Percentiles rank a stretch among this genome's conserved stretches.
phyloP scores from a whole-genome alignment of 2,797 vertebrate species.

The Basileuterus tristriatus region DNA sequence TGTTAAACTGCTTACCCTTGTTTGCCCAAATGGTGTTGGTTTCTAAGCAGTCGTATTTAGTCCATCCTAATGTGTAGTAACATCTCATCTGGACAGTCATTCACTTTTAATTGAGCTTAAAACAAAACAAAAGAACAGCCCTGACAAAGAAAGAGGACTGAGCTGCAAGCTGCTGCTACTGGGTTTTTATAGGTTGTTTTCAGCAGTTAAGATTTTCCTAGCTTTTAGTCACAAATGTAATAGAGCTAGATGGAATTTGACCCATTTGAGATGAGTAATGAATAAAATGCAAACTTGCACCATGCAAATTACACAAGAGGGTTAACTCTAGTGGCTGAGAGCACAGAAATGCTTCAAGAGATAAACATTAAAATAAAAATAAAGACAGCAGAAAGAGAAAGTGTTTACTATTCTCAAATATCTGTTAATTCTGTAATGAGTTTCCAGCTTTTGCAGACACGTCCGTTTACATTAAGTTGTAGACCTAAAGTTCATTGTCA shows the following conservation, averaged over 20 bases:
- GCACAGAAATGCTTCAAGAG: not conserved
- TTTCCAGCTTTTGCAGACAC: not conserved
- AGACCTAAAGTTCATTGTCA: not conserved
- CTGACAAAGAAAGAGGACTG: not conserved
- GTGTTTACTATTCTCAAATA: not conserved
- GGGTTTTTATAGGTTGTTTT: not conserved
- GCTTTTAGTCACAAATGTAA: not conserved
- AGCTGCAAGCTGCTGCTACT: not conserved
- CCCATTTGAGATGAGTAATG: not conserved
- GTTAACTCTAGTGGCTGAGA: not conserved
- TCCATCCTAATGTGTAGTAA: not conserved
- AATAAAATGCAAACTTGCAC: not conserved
- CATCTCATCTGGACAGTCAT: not conserved
- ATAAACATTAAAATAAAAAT: not conserved
- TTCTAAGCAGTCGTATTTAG: not conserved
- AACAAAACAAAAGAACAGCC: not conserved
- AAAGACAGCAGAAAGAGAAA: not conserved
- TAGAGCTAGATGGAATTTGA: not conserved
- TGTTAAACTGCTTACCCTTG: conserved; percentile 43
- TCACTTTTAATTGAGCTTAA: not conserved
- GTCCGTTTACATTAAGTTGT: not conserved
- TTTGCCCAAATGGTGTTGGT: conserved; percentile 21
- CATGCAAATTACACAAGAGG: not conserved
- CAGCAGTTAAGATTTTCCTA: not conserved
- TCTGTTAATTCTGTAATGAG: not conserved